phyloP scores from a whole-genome alignment of 2,113 vertebrate species.

The Mystacornis crossleyi region DNA sequence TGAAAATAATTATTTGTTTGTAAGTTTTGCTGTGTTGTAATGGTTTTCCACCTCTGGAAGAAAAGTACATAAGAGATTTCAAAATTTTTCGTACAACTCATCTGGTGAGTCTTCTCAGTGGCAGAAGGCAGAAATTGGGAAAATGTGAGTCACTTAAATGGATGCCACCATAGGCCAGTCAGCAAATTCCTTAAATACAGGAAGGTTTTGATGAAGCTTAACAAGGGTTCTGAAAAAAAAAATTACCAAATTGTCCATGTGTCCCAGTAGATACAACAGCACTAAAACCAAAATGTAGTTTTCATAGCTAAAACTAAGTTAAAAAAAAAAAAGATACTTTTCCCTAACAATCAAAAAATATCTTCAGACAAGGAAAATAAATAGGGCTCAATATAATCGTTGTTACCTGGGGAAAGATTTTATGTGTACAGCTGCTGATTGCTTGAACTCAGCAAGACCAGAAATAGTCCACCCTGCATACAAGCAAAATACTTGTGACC shows the following conservation, averaged over 20 bases:
- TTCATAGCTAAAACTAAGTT: not conserved
- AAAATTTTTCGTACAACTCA: not conserved
- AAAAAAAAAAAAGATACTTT: not conserved
- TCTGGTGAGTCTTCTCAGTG: not conserved
- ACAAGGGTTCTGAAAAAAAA: not conserved
- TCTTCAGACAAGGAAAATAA: not conserved
- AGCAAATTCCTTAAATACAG: not conserved
- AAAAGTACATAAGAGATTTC: not conserved
- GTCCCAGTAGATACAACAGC: not conserved
- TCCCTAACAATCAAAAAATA: not conserved
- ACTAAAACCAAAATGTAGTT: not conserved
- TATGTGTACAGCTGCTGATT: not conserved
- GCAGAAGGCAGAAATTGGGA: not conserved
- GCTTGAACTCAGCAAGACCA: not conserved
- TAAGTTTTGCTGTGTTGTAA: not conserved
- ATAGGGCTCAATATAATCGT: not conserved
- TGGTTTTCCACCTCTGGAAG: not conserved
- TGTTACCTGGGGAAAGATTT: not conserved
- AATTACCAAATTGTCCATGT: not conserved
- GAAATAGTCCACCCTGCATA: not conserved
- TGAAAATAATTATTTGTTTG: not conserved
- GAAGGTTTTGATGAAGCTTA: not conserved
- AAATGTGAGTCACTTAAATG: not conserved
- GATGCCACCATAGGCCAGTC: not conserved
- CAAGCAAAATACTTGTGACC: not conserved